Evolutionary conservation across 2,888 invertebrate species (phyloP).

Genomic region (Drosophila diplacantha): DNA sequence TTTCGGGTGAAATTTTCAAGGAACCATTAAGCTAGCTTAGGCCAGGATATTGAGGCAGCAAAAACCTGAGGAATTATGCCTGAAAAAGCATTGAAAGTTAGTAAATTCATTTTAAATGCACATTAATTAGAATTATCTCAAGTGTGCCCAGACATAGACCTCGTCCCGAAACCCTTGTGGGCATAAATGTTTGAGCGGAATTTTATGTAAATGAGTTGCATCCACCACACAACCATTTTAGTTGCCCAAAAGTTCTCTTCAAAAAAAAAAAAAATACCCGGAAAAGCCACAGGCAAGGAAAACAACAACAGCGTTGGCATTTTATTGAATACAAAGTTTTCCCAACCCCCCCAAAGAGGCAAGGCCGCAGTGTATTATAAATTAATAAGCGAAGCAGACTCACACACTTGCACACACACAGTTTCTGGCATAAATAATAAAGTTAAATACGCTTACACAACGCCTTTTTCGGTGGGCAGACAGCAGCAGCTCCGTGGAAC

Average conservation of each 20-base stretch:
- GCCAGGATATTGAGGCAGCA: neutral
- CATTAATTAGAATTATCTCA: conserved; percentile 60
- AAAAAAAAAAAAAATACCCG: conserved; percentile 3
- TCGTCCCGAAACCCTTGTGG: neutral
- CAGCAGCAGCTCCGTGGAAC: conserved; percentile 32
- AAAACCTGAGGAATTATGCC: no score
- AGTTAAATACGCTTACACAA: conserved; percentile 72
- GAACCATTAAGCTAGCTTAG: neutral
- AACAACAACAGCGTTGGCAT: conserved; percentile 21
- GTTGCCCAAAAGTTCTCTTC: conserved; percentile 15
- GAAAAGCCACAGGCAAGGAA: conserved; percentile 13
- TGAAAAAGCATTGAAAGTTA: no score
- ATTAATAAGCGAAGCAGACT: conserved; percentile 65
- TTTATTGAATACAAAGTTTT: conserved; percentile 51
- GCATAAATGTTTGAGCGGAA: conserved; percentile 51
- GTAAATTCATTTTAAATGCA: neutral
- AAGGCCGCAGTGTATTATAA: conserved; percentile 72
- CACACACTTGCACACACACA: conserved; percentile 11
- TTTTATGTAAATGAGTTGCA: conserved; percentile 53
- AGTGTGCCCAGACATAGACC: conserved; percentile 39
- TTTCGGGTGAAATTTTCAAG: neutral
- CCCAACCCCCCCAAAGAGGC: conserved; percentile 38
- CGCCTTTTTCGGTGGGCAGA: conserved; percentile 58
- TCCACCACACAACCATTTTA: conserved; percentile 13
- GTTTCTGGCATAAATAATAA: conserved; percentile 67